Base-by-base conservation (phyloP, 2,797 vertebrate genomes). In the Liasis olivaceus region DNA sequence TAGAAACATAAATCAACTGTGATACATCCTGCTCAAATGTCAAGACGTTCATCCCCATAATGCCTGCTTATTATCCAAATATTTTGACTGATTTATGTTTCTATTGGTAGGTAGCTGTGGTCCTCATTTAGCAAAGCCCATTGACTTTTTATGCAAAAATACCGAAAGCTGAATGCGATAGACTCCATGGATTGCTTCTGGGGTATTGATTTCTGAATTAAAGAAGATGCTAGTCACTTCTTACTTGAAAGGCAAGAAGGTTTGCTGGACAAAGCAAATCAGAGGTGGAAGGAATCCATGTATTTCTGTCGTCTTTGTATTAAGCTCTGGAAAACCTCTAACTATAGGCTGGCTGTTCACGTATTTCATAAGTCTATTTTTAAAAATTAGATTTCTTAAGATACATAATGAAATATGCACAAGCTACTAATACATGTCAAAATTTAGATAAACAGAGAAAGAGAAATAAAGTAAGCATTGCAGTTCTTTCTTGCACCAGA, bases 1-100 rank as follows among this genome's bases (percentile, higher is more conserved):
- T 95, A 94, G 92, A 96, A 94, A 72, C 90, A 96, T 97, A 97
- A 97, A 97, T 97, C 96, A 97, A 88, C 81, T 93, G 94, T 22
- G 20, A 51, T 81, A 9, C 22, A 11, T 95, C 96, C 94, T 96
- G 47, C 14, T 94, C 94, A 96, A 95, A 94, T 85, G 90, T 91
- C 94, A 94, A 72, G 62, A 95, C 88, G 91, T 81, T 90, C 85
- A 51, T 6, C n/a, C 63, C 89, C 92, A 81, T 47, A 86, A 91
- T 20, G 9, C 93, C 89, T 95, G 64, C 72, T 47, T 88, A 95
- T 96, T 95, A 95, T 94, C 93, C 94, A 69, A 95, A 89, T 60
- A 62, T 56, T 89, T 85, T 66, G 1, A 42, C 36, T 96, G 96
- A 97, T 97, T 96, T 96, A 96, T 91, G 59, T 84, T 63, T 24